Conservation (phyloP, 2,797 vertebrate species). For the Botia almorhae region DNA sequence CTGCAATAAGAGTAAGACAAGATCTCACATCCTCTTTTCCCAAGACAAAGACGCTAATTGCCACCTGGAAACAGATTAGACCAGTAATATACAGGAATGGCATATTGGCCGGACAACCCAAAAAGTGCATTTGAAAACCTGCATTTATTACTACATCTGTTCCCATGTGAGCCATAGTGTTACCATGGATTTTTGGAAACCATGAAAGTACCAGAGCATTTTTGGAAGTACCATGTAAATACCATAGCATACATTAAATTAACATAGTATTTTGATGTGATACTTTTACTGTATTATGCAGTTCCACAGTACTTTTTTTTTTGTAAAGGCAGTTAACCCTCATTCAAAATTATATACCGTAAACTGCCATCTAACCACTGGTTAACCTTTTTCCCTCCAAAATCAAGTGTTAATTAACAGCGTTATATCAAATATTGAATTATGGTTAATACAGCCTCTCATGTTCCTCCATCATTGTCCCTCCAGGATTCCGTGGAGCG, state of each 20-base stretch:
- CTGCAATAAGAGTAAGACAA: slow-evolving; percentile 87
- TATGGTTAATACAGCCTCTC: neutral
- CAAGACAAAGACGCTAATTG: slow-evolving; percentile 25
- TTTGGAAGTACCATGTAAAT: neutral
- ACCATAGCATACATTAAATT: neutral
- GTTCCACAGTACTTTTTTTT: neutral
- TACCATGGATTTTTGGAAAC: too few relatives aligned
- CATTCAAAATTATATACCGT: neutral
- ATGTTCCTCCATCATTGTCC: neutral
- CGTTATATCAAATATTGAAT: neutral
- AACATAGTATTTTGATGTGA: slow-evolving; percentile 1
- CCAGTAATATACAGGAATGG: slow-evolving; percentile 54
- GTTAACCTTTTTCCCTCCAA: neutral
- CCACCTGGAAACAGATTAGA: slow-evolving; percentile 54
- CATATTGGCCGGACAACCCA: slow-evolving; percentile 31
- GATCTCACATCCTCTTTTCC: slow-evolving; percentile 43
- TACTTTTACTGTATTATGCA: neutral
- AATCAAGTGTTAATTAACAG: neutral
- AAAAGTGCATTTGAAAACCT: neutral
- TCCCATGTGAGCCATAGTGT: neutral
- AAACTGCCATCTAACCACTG: neutral
- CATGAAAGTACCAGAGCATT: neutral
- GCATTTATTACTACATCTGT: neutral
- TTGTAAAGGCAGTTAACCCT: neutral
- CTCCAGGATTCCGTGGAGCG: slow-evolving; percentile 81